phyloP scores from a whole-genome alignment of 2,797 vertebrate genomes.

The Amblyraja radiata region DNA sequence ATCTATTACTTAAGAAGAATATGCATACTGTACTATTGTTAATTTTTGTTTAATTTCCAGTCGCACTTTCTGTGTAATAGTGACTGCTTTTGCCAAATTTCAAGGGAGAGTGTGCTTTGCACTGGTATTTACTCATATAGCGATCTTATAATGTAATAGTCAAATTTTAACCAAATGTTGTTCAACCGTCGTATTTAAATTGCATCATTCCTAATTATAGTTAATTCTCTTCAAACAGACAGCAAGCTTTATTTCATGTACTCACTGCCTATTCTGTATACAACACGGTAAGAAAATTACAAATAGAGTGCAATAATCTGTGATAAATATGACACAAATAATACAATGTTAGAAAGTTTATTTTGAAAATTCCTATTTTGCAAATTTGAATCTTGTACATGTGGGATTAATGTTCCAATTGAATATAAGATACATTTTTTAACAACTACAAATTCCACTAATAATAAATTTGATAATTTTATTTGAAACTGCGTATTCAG shows the following conservation, averaged over 20 bases:
- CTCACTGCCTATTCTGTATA: conserved; percentile 82
- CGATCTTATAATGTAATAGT: background rate
- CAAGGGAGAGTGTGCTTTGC: background rate
- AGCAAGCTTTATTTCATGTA: conserved; percentile 79
- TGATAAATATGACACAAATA: background rate
- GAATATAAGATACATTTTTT: background rate
- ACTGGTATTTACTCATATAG: background rate
- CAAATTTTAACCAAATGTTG: background rate
- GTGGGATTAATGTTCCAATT: background rate
- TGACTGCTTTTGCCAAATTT: background rate
- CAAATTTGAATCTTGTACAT: background rate
- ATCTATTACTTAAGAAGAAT: background rate
- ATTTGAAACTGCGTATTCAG: background rate
- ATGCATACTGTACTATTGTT: background rate
- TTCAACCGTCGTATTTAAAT: background rate
- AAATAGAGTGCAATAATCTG: background rate
- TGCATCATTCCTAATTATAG: background rate
- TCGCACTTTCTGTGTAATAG: background rate
- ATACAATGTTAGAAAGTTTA: background rate
- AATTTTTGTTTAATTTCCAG: background rate
- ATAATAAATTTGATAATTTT: background rate
- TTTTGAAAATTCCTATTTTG: background rate
- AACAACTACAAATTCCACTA: background rate
- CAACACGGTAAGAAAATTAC: conserved; percentile 70
- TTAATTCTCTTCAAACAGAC: conserved; percentile 59